Percentiles rank a stretch among this genome's conserved stretches.
Evolutionary conservation across 2,888 invertebrate genomes (phyloP).

Genomic region (Caenorhabditis zanzibari): DNA sequence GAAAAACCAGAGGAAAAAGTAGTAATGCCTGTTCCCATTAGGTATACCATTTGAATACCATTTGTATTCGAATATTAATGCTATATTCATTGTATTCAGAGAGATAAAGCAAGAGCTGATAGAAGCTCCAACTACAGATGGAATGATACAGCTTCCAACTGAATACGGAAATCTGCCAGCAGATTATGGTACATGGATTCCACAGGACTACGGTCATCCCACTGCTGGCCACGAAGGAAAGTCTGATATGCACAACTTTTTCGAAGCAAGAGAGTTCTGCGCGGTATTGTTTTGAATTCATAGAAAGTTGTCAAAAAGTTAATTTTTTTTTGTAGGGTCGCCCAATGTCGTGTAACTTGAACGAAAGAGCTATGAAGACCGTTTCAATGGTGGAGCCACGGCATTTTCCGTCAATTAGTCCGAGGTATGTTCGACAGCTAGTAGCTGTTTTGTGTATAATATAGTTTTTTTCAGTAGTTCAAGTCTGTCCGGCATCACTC

Average conservation of each 20-base stretch:
- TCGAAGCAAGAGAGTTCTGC: constrained; percentile 66
- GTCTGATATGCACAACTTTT: constrained; percentile 73
- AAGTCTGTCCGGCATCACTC: constrained; percentile 79
- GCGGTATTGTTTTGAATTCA: constrained; percentile 9
- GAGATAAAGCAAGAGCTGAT: constrained; percentile 66
- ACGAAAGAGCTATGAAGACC: constrained; percentile 51
- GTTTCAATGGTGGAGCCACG: constrained; percentile 51
- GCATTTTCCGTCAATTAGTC: not conserved
- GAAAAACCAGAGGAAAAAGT: constrained; percentile 3
- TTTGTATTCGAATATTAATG: not conserved
- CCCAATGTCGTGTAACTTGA: constrained; percentile 57
- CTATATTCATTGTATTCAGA: constrained; percentile 38
- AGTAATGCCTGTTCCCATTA: constrained; percentile 6
- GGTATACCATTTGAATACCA: not conserved
- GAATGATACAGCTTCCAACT: constrained; percentile 75
- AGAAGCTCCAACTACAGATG: constrained; percentile 48
- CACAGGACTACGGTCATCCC: constrained; percentile 73
- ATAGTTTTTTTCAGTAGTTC: constrained; percentile 30
- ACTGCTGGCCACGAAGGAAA: constrained; percentile 72
- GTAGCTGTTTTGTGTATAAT: too few relatives aligned
- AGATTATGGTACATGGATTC: constrained; percentile 73
- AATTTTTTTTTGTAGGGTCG: too few relatives aligned
- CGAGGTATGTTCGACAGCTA: not conserved
- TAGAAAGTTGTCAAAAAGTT: too few relatives aligned
- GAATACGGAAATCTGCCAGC: constrained; percentile 75